phyloP scores from a whole-genome alignment of 2,113 vertebrate genomes.

The Porphyrio hochstetteri region DNA sequence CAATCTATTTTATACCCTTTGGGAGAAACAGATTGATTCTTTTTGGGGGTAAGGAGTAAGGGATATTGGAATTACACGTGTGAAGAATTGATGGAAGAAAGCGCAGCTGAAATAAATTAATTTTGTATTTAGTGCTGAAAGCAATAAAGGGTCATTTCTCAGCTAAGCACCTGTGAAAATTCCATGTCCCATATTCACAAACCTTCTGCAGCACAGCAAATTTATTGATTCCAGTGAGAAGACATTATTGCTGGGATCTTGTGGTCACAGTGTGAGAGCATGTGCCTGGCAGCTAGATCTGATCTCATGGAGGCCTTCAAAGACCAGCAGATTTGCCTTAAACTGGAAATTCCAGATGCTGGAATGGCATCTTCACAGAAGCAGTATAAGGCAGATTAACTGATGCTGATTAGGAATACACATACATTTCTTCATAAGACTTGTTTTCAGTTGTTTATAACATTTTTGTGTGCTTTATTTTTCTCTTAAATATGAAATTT shows the following conservation, averaged over 20 bases:
- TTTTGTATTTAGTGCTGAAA: background rate
- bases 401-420: background rate
- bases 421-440: background rate
- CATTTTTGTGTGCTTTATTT: background rate
- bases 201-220: constrained; percentile 69
- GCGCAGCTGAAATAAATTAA: background rate
- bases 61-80: background rate
- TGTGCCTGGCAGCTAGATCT: background rate
- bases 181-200: constrained; percentile 79
- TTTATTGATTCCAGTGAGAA: background rate
- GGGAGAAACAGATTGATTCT: background rate
- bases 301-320: background rate
- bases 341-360: background rate
- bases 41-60: background rate
- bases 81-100: constrained; percentile 5
- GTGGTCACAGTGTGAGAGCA: background rate
- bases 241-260: background rate
- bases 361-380: background rate
- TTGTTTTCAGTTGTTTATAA: background rate
- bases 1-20: background rate
- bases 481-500: background rate
- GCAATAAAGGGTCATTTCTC: constrained; percentile 14
- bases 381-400: background rate
- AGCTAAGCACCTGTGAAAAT: constrained; percentile 18
- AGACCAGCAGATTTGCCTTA: background rate